Base-by-base conservation (phyloP, 23 tunicate genomes). In the Oikopleura albicans region DNA sequence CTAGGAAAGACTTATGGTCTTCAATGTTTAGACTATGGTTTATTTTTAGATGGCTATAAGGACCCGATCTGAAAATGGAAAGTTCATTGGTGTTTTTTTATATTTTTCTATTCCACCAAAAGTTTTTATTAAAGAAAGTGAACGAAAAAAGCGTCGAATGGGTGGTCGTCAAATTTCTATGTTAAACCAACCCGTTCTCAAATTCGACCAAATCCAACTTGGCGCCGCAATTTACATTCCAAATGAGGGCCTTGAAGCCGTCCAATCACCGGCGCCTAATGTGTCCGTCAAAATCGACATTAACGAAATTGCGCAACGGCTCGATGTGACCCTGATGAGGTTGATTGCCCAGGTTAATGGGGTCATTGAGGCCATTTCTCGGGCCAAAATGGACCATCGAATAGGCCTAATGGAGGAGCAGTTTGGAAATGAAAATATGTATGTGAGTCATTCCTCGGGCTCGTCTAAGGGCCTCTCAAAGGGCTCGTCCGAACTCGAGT, bases 331-430 rank as follows among this genome's bases (percentile, higher is more conserved):
- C 29, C 79, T 71, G 35, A 4, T 71, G 4, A 16, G 79, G 27
- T 29, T 71, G 2, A 71, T 71, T 2, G 79, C 33, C 31, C 79
- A 71, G 31, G 79, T 71, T 4, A 71, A 71, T n/a, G 79, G 79
- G 31, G 79, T 71, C 79, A 35, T 71, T 4, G 79, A 71, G 31
- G 33, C 27, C 31, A 71, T 71, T n/a, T 2, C 36, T 29, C 33
- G 79, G 37, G 79, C 79, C 34, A 71, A 71, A 29, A 71, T 71
- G 79, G 79, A 71, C 79, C 79, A 71, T 71, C 79, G 79, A 16
- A 71, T 71, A 22, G 79, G 79, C 4, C 79, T 34, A 71, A 71
- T 71, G 79, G 79, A 71, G 31, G 79, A 71, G 35, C 4, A 37
- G 31, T 71, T 2, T 31, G 4, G 35, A 16, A 37, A 71, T 71